phyloP scores from a whole-genome alignment of 2,888 invertebrate species.

The Pyrrhosoma nymphula region DNA sequence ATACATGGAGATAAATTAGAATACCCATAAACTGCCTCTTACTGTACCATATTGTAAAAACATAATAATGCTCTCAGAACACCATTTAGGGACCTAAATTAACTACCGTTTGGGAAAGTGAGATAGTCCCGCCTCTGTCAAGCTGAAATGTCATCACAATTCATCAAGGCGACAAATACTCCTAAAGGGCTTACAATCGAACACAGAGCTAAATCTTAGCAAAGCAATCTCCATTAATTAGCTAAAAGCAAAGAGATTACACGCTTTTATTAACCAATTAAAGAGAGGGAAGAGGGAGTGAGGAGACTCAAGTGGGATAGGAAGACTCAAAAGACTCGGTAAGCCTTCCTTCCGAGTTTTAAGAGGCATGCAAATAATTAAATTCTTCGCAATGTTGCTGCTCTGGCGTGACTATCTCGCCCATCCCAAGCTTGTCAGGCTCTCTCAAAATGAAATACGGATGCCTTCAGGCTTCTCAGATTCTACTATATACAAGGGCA shows the following conservation, averaged over 20 bases:
- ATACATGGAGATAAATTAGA: no score
- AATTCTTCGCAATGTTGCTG: background rate
- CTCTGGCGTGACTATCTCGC: background rate
- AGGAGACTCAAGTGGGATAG: background rate
- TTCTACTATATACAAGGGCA: background rate
- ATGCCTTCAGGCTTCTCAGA: background rate
- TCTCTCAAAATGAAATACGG: background rate
- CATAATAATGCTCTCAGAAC: no score
- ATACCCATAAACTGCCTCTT: no score
- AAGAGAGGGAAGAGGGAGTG: background rate
- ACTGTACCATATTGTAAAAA: no score
- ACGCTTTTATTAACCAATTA: background rate
- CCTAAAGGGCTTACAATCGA: background rate
- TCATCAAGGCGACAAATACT: background rate
- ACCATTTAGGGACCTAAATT: no score
- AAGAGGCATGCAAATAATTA: constrained; percentile 24
- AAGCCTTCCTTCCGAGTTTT: background rate
- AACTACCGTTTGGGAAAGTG: no score
- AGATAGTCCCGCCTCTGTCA: no score
- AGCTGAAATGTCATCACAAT: background rate
- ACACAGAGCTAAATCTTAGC: background rate
- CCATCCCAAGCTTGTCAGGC: background rate
- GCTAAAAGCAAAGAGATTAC: background rate
- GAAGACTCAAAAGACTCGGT: background rate
- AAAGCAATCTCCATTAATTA: background rate